Percentiles rank a stretch among this genome's conserved stretches.
phyloP scores from a whole-genome alignment of 2,888 invertebrate species.

The Achlya flavicornis region DNA sequence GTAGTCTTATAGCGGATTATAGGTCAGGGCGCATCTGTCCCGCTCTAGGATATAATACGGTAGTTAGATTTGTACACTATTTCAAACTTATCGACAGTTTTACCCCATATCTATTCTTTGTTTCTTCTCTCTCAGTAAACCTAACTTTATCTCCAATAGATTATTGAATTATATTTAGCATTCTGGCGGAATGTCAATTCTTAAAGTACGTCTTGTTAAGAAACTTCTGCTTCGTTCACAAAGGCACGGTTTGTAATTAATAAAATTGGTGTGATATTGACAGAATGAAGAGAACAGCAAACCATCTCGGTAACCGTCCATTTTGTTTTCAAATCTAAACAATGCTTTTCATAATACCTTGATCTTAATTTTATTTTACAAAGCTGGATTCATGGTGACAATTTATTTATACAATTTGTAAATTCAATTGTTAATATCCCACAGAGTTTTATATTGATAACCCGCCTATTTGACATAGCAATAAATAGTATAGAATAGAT shows the following conservation, averaged over 20 bases:
- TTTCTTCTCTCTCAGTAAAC: background rate
- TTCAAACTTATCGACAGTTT: slow-evolving; percentile 37
- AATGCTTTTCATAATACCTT: slow-evolving; percentile 36
- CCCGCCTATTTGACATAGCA: slow-evolving; percentile 83
- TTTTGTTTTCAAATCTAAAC: slow-evolving; percentile 35
- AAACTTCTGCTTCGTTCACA: slow-evolving; percentile 12
- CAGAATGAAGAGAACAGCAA: slow-evolving; percentile 23
- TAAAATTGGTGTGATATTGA: slow-evolving; percentile 14
- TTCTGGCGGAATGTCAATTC: slow-evolving; percentile 52
- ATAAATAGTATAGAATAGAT: slow-evolving; percentile 81
- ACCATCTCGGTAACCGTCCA: slow-evolving; percentile 69
- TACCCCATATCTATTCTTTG: background rate
- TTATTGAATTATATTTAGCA: slow-evolving; percentile 27
- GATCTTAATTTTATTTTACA: slow-evolving; percentile 15
- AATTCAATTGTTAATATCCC: slow-evolving; percentile 66
- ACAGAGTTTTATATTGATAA: slow-evolving; percentile 72
- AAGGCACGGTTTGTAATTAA: slow-evolving; percentile 15
- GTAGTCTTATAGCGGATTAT: background rate
- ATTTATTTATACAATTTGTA: slow-evolving; percentile 42
- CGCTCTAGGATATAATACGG: slow-evolving; percentile 58
- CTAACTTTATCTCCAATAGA: slow-evolving; percentile 31
- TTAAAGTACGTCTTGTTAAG: slow-evolving; percentile 35
- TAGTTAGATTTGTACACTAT: slow-evolving; percentile 63
- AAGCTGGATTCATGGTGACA: slow-evolving; percentile 28
- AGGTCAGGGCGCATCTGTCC: slow-evolving; percentile 56